Base-by-base conservation (phyloP, 1,140 invertebrate species). In the Trypoxylus dichotomus region DNA sequence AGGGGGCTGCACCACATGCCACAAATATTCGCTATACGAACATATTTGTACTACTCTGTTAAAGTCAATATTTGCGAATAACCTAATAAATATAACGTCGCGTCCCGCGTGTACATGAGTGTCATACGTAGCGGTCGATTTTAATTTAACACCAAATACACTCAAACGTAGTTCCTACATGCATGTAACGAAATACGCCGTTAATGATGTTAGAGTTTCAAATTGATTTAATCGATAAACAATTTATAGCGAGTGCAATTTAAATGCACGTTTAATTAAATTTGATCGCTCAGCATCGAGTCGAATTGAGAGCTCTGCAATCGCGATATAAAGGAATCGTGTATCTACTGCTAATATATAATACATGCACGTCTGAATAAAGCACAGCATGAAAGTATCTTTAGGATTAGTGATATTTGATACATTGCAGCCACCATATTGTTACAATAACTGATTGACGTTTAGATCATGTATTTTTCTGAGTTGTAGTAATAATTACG, bases 191-290 rank as follows among this genome's bases (percentile, higher is more conserved):
- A 68, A 68, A 25, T 68, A 29, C 60, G 24, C 11, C 24, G 60
- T 27, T 68, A 27, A 24, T 68, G 27, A 54, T 15, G 15, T 5
- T 68, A 68, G 8, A 68, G 60, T 24, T 27, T 6, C 60, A 13
- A 5, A 68, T 68, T 27, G 27, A 68, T 68, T 68, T 2, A 68
- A 29, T 27, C 60, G 60, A 68, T 68, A 68, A 68, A 68, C 60
- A 68, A 68, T 25, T 74, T 74, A 74, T 74, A 25, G 15, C 10
- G 7, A 74, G 19, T 74, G 37, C 27, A 74, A 47, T 74, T 74
- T 42, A 42, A 42, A 74, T 74, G 72, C 10, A 21, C 24, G 32
- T 74, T 74, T 42, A 74, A 74, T 41, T 74, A 47, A 41, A 74
- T 54, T 54, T 42, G 76, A n/a, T 37, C 24, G 19, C 13, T 13